Evolutionary conservation across 2,797 vertebrate species (phyloP).

Genomic region (Dromococcyx pavoninus): DNA sequence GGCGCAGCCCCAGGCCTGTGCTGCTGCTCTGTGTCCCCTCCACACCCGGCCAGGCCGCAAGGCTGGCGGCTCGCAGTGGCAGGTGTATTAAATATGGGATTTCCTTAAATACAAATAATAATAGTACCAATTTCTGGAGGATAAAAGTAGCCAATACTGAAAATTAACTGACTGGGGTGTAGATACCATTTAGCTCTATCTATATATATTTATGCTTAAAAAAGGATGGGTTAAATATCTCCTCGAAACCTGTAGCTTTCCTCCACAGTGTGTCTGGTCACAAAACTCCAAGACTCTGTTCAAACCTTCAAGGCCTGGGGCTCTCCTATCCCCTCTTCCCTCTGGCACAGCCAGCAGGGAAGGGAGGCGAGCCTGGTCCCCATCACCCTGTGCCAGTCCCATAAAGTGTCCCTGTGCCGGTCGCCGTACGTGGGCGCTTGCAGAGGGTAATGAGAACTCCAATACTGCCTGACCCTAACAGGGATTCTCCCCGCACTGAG

Average conservation of each 20-base stretch:
- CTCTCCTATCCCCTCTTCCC: neutral
- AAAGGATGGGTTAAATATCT: neutral
- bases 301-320: neutral
- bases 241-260: constrained; percentile 9
- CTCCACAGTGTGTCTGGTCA: constrained; percentile 49
- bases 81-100: neutral
- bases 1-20: neutral
- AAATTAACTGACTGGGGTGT: constrained; percentile 43
- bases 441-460: neutral
- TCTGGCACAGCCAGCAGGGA: constrained; percentile 49
- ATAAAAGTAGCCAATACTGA: constrained; percentile 49
- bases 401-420: neutral
- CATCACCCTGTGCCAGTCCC: neutral
- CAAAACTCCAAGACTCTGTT: neutral
- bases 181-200: constrained; percentile 25
- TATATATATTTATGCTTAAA: constrained; percentile 34
- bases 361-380: neutral
- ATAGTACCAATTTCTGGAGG: constrained; percentile 3
- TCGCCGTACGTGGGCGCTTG: neutral
- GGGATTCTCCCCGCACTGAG: too few species aligned
- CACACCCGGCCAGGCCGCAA: neutral
- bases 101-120: constrained; percentile 50
- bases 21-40: neutral
- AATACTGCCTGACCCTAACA: neutral
- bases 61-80: neutral